Evolutionary conservation across 2,113 vertebrate species (phyloP), one percentile per base, ranked within the genome.

Genomic region (Gymnorhina tibicen): DNA sequence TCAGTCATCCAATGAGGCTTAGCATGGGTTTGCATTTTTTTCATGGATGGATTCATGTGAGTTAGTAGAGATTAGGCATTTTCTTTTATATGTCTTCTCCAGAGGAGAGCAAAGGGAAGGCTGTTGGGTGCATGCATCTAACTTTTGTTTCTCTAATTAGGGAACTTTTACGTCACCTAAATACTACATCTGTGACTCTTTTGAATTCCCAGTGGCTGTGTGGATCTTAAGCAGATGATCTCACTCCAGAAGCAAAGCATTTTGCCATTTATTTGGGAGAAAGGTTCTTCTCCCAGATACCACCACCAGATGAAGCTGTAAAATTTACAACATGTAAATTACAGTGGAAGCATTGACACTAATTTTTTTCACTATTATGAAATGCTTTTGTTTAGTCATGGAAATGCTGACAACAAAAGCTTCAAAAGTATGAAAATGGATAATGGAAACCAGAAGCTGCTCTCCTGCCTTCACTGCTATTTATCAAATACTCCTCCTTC

Each of bases 71-170:
- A 75, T 95, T 35, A 89, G 53, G 11, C 56, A 62, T 93, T 81
- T 93, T 95, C 70, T 77, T 90, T 87, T 37, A 22, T 28, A 49
- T 67, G 17, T 68, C 59, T 88, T 91, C 72, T 88, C 70, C 52
- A 81, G 73, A 91, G 62, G 24, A 73, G 10, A 86, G 59, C 27
- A 93, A 88, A 94, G 7, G 37, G n/a, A 91, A 78, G n/a, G 32
- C 33, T 72, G 14, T 39, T 80, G 18, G 16, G n/a, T 56, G 20
- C 14, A 59, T 37, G 10, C 23, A 81, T 80, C 21, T 62, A 72
- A 69, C 37, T 74, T 91, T 93, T 85, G 23, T 83, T 93, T 93
- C 85, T 92, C 73, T 75, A 64, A 72, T 85, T 80, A 91, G 13
- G 46, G n/a, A 93, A 32, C 3, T 80, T 76, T 88, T 88, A 44